Percentiles rank a stretch among this genome's conserved stretches.
Conservation (phyloP, 2,888 invertebrate species). For the Odiellus spinosus region DNA sequence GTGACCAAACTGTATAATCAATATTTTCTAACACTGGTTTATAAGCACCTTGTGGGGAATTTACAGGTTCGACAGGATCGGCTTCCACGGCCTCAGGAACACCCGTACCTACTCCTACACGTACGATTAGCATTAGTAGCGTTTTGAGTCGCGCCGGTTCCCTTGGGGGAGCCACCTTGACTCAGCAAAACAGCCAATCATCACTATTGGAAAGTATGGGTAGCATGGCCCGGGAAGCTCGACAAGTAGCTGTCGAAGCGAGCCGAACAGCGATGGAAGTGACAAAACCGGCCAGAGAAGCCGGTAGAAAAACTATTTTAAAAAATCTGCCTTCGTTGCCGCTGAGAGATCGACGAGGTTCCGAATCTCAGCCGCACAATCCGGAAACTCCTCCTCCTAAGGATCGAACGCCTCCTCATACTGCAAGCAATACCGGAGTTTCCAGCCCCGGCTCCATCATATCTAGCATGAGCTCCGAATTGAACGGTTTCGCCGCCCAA, state of each 20-base stretch:
- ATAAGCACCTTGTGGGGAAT: no score
- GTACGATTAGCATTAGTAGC: conserved; percentile 19
- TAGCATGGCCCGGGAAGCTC: conserved; percentile 72
- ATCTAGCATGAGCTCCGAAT: conserved; percentile 81
- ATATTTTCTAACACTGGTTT: no score
- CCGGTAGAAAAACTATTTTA: conserved; percentile 39
- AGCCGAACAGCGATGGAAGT: conserved; percentile 67
- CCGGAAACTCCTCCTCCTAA: no score
- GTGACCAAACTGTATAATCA: no score
- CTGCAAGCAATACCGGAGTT: background rate
- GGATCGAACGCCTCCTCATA: no score
- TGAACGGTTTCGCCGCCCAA: conserved; percentile 81
- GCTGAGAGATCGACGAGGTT: no score
- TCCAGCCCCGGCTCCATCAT: conserved; percentile 42
- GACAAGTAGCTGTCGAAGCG: conserved; percentile 65
- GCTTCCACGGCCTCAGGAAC: conserved; percentile 12
- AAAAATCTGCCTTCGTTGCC: conserved; percentile 26
- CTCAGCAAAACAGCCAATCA: conserved; percentile 60
- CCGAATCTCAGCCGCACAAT: no score
- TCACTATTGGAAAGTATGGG: conserved; percentile 76
- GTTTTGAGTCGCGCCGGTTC: conserved; percentile 18
- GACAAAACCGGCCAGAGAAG: conserved; percentile 80
- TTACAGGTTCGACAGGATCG: no score
- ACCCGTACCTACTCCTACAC: conserved; percentile 17
- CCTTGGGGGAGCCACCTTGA: conserved; percentile 8